These are phyloP conservation scores for Paracentrotus lividus DNA, from an alignment of 53 echinoderm and acorn worm genomes.

Conservation along the genomic window DNA sequence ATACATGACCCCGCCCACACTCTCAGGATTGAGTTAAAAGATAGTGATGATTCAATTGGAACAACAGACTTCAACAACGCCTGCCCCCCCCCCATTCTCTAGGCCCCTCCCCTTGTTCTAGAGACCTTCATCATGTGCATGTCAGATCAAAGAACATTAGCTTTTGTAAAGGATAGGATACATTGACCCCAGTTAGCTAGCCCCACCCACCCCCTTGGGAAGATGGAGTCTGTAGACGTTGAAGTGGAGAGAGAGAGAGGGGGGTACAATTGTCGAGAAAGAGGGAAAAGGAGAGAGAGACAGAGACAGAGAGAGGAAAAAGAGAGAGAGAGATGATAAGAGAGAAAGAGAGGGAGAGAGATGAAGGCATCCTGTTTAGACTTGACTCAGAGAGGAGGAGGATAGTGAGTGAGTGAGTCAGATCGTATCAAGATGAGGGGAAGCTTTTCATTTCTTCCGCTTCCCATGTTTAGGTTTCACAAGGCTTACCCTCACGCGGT, in stretches of 20 bases:
- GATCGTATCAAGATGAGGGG: constrained; percentile 44
- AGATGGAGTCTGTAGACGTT: background rate
- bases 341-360: background rate
- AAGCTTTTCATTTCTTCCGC: constrained; percentile 57
- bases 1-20: background rate
- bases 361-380: constrained; percentile 31
- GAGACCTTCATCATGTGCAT: background rate
- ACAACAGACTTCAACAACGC: background rate
- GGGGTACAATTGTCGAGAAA: too few relatives aligned
- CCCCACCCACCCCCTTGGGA: constrained; percentile 42
- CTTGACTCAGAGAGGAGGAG: constrained; percentile 49
- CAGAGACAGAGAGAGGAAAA: constrained; percentile 1
- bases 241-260: background rate
- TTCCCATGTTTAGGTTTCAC: constrained; percentile 11
- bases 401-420: too few relatives aligned
- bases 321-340: too few relatives aligned
- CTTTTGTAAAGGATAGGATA: background rate
- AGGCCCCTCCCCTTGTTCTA: background rate
- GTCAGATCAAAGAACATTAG: background rate
- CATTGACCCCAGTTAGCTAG: constrained; percentile 26
- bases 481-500: background rate
- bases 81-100: background rate
- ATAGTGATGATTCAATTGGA: background rate
- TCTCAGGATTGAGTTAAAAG: background rate
- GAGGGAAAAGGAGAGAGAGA: background rate